Conservation (phyloP, 2,888 invertebrate genomes). For the Chrysotoxum bicinctum region DNA sequence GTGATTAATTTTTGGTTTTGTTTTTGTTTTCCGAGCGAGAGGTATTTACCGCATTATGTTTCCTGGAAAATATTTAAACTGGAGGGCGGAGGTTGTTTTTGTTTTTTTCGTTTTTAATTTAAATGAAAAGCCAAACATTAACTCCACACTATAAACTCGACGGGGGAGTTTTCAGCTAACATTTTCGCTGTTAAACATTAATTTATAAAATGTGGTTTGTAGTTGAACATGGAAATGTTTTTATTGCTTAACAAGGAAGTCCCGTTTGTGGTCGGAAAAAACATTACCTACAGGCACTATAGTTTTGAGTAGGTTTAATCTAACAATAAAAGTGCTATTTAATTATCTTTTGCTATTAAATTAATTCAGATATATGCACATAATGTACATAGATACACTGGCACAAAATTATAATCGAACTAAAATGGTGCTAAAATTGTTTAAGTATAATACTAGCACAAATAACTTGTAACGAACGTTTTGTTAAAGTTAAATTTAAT, state of each 20-base stretch:
- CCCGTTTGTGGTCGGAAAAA: background rate
- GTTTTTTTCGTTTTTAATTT: conserved; percentile 1
- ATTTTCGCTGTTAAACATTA: conserved; percentile 16
- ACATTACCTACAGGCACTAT: background rate
- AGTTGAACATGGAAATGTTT: conserved; percentile 22
- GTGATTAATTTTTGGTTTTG: conserved; percentile 22
- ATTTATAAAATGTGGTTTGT: conserved; percentile 39
- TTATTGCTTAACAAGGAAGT: conserved; percentile 13
- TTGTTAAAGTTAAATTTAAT: too few relatives aligned
- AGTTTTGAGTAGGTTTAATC: background rate
- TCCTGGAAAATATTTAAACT: background rate
- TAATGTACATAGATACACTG: too few relatives aligned
- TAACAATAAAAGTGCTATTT: background rate
- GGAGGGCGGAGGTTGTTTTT: background rate
- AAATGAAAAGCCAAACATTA: conserved; percentile 24
- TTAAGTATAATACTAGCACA: too few relatives aligned
- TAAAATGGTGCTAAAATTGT: too few relatives aligned
- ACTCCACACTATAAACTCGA: background rate
- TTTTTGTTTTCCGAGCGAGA: background rate
- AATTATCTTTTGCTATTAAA: background rate
- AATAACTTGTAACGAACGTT: too few relatives aligned
- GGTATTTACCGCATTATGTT: background rate
- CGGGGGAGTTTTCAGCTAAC: conserved; percentile 8
- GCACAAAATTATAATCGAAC: too few relatives aligned
- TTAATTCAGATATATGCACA: too few relatives aligned